Percentiles rank a stretch among this genome's conserved stretches.
Evolutionary conservation across 2,888 invertebrate species (phyloP).

Genomic region (Dasypolia templi): DNA sequence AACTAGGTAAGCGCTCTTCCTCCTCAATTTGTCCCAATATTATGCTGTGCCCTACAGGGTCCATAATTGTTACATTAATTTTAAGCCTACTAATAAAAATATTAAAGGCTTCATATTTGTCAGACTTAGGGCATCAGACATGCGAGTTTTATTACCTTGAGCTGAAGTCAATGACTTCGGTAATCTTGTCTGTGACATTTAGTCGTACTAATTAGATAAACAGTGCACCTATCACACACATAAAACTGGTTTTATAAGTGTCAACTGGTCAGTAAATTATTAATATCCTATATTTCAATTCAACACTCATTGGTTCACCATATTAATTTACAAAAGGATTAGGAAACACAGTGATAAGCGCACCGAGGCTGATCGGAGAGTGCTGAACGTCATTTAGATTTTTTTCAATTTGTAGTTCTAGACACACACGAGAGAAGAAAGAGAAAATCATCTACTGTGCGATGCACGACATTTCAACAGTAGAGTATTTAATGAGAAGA

Average conservation of each 20-base stretch:
- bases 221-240: too few relatives aligned
- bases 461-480: not conserved
- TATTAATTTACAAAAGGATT: not conserved
- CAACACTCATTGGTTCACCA: not conserved
- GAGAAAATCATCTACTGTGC: not conserved
- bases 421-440: not conserved
- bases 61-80: too few relatives aligned
- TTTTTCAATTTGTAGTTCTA: not conserved
- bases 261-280: conserved; percentile 6
- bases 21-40: too few relatives aligned
- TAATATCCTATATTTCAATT: conserved; percentile 8
- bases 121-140: conserved; percentile 1
- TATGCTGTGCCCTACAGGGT: too few relatives aligned
- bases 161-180: conserved; percentile 30
- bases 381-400: not conserved
- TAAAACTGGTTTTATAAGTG: conserved; percentile 1
- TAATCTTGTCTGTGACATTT: conserved; percentile 32
- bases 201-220: conserved; percentile 33
- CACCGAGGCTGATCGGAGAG: not conserved
- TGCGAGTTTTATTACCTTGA: conserved; percentile 1
- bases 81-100: too few relatives aligned
- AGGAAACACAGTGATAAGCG: not conserved
- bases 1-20: too few relatives aligned
- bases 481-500: not conserved
- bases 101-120: conserved; percentile 12